Base-by-base conservation (phyloP, 2,888 invertebrate genomes). In the Brachyptera risi region DNA sequence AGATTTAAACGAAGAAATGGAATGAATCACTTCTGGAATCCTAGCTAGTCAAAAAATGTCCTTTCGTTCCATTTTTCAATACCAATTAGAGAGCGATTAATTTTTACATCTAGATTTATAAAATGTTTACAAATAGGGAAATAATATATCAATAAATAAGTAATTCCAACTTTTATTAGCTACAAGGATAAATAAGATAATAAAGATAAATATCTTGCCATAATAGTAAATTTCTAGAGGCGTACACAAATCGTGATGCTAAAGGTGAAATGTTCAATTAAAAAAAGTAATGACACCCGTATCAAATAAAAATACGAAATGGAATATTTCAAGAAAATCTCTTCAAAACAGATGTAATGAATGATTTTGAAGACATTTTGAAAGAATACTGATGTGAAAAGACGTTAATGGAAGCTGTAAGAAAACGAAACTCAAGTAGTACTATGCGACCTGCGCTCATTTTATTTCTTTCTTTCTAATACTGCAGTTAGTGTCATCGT, bases 21-120 rank as follows among this genome's bases (percentile, higher is more conserved):
- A 44, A 44, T 44, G 44, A 44, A 44, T 44, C 44, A 13, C 21
- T 44, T 44, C 44, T 44, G 44, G 44, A 44, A 44, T 11, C 44
- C 11, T n/a, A n/a, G n/a, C 40, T 38, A 38, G 15, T 38, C 17
- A 15, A 11, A 38, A 38, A n/a, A n/a, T n/a, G n/a, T n/a, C n/a
- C 44, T 17, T 44, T 19, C 9, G 21, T 19, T 4, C 5, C n/a
- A 44, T n/a, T 44, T 44, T 11, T 4, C 44, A 11, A 44, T 21
- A 44, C 44, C 11, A 44, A 44, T 7, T 31, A 44, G 44, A 44
- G 44, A 44, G 44, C 44, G 44, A 19, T 21, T 19, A 17, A 44
- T 44, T 44, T 21, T 5, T 7, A 44, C 44, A 44, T 11, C 19
- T 44, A 44, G 44, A 44, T 44, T 44, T 15, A 19, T 44, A 19